Conservation (phyloP, 2,888 invertebrate genomes). For the Bombyx huttoni region DNA sequence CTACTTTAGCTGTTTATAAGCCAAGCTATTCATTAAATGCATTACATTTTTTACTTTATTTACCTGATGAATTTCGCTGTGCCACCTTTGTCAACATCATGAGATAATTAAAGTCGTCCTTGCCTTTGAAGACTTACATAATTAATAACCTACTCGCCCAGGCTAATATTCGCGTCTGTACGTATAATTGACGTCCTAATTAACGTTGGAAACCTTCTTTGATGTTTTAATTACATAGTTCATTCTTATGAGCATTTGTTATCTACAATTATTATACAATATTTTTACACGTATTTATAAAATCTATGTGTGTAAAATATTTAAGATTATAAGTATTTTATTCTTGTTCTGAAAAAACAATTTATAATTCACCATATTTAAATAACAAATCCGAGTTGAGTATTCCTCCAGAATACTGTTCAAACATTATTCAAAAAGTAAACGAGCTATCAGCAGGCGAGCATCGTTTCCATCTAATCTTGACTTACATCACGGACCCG, state of each 20-base stretch:
- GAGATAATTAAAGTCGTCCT: conserved; percentile 23
- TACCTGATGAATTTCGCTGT: conserved; percentile 5
- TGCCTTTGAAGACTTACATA: conserved; percentile 34
- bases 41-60: conserved; percentile 9
- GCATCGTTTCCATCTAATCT: conserved; percentile 68
- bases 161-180: conserved; percentile 21
- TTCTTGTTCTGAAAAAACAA: no score
- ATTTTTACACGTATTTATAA: conserved; percentile 1
- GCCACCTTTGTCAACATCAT: conserved; percentile 20
- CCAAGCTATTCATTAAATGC: conserved; percentile 3
- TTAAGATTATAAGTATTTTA: no score
- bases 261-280: neutral
- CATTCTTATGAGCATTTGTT: conserved; percentile 7
- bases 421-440: conserved; percentile 59
- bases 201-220: conserved; percentile 17
- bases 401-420: neutral
- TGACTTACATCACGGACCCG: conserved; percentile 37
- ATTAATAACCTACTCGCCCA: conserved; percentile 27
- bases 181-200: conserved; percentile 20
- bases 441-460: conserved; percentile 59
- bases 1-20: conserved; percentile 11
- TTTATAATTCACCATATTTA: no score
- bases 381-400: no score
- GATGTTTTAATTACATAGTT: conserved; percentile 10
- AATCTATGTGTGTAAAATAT: neutral